Evolutionary conservation across 2,797 vertebrate species (phyloP).

Genomic region (Oreochromis grahami): DNA sequence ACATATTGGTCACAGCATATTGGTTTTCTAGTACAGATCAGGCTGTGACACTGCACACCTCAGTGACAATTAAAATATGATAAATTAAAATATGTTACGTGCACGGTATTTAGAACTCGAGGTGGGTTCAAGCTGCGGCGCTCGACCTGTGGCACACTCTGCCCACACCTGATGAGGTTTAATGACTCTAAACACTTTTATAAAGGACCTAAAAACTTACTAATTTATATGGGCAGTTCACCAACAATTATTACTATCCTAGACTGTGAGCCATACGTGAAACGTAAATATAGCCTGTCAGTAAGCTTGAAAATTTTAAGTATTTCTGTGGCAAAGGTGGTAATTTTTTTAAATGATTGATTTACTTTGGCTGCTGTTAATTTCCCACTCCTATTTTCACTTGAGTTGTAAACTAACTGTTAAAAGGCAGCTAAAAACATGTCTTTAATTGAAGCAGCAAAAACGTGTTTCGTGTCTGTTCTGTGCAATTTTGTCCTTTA

Average conservation of each 20-base stretch:
- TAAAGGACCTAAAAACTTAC: not conserved
- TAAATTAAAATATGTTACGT: not conserved
- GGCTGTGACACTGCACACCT: not conserved
- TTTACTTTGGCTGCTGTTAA: not conserved
- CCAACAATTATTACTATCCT: not conserved
- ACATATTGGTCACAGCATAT: not conserved
- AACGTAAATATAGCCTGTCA: not conserved
- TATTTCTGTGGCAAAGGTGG: not conserved
- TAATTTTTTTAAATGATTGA: not conserved
- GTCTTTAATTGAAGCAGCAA: not conserved
- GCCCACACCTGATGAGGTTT: not conserved
- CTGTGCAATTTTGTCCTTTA: not conserved
- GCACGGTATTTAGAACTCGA: not conserved
- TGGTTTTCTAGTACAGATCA: not conserved
- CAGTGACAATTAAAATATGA: not conserved
- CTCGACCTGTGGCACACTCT: not conserved
- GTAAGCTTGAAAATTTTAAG: not conserved
- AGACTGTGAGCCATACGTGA: not conserved
- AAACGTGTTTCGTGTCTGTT: not conserved
- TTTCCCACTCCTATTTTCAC: not conserved
- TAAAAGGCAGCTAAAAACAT: accelerated
- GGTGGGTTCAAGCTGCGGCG: not conserved
- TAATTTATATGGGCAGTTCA: not conserved
- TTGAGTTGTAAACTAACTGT: not conserved
- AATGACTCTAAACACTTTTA: not conserved